Conservation (phyloP, 2,113 vertebrate species). For the Carettochelys insculpta region DNA sequence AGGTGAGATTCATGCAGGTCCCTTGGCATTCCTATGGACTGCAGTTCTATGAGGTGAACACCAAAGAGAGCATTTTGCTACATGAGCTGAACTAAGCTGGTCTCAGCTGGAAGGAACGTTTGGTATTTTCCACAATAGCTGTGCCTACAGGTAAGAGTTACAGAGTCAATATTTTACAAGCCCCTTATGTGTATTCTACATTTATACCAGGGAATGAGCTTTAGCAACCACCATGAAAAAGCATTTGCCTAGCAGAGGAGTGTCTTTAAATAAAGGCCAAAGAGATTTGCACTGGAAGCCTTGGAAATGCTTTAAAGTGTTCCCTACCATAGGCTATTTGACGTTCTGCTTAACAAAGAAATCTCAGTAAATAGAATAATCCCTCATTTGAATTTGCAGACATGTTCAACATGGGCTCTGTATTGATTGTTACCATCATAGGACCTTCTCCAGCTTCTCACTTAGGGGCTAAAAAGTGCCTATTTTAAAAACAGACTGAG, state of each 20-base stretch:
- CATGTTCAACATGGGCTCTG: not conserved
- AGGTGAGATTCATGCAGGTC: accelerated
- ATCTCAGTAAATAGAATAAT: constrained; percentile 30
- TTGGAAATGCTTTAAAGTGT: not conserved
- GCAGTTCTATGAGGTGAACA: not conserved
- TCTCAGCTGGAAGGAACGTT: not conserved
- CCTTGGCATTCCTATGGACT: not conserved
- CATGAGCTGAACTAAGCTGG: not conserved
- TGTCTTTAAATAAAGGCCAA: constrained; percentile 51
- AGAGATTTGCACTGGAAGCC: constrained; percentile 36
- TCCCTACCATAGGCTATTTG: constrained; percentile 24
- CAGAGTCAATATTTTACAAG: not conserved
- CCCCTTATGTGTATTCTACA: not conserved
- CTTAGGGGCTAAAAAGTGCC: not conserved
- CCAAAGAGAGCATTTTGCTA: not conserved
- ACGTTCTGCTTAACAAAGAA: not conserved
- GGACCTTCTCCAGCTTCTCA: not conserved
- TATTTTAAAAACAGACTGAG: not conserved
- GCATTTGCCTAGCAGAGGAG: not conserved
- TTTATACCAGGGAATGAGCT: not conserved
- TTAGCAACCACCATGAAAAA: constrained; percentile 14
- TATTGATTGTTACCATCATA: not conserved
- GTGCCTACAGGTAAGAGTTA: accelerated
- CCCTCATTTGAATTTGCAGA: not conserved
- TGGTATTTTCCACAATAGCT: not conserved